Percentiles rank a stretch among this genome's conserved stretches.
Conservation (phyloP, 2,797 vertebrate genomes). For the Oceanodroma leucorhoa region DNA sequence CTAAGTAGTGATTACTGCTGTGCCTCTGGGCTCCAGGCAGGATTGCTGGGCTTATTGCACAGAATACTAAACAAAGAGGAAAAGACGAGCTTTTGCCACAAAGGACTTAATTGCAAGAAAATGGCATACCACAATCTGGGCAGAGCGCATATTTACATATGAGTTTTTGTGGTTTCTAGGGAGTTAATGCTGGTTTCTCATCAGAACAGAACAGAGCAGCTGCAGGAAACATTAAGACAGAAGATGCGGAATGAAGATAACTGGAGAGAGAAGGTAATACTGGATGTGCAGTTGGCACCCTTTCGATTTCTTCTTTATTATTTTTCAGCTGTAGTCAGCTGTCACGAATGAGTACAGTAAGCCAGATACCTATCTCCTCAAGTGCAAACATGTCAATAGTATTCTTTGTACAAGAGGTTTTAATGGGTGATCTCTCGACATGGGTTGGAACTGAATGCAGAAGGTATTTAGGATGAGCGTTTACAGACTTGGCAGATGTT, state of each 20-base stretch:
- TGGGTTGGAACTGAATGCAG: neutral
- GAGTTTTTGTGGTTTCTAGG: constrained; percentile 72
- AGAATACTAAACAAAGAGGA: neutral
- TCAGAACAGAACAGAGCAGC: constrained; percentile 75
- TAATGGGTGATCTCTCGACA: neutral
- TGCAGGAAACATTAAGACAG: constrained; percentile 78
- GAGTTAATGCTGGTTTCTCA: constrained; percentile 77
- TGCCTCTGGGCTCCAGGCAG: neutral
- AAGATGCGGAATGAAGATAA: constrained; percentile 68
- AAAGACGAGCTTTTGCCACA: neutral
- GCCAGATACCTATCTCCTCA: neutral
- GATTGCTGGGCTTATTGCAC: neutral
- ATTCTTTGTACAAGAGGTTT: neutral
- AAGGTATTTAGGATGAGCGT: neutral
- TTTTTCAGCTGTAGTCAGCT: neutral
- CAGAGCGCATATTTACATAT: neutral
- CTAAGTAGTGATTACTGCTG: neutral
- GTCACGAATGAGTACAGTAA: neutral
- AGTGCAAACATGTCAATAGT: neutral
- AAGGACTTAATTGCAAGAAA: neutral
- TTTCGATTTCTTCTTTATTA: neutral
- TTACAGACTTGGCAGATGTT: neutral
- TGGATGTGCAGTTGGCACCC: neutral
- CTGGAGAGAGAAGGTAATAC: constrained; percentile 78
- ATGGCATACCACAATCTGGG: neutral